phyloP scores from a whole-genome alignment of 2,888 invertebrate species.

The Fragum fragum region DNA sequence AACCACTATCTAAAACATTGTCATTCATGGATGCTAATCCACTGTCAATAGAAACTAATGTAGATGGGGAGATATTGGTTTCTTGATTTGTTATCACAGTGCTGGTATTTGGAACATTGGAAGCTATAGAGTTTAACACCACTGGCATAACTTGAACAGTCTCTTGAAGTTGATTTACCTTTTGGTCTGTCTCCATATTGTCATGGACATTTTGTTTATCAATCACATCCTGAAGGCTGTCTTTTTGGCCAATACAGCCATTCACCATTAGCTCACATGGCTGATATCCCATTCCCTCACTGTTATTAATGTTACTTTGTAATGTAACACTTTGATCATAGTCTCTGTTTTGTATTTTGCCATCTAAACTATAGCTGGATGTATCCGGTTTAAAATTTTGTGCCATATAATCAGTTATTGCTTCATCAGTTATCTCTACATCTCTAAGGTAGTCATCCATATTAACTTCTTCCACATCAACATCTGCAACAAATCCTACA shows the following conservation, averaged over 20 bases:
- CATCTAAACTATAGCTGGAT: neutral
- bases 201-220: neutral
- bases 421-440: slow-evolving; percentile 12
- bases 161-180: neutral
- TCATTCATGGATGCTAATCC: slow-evolving; percentile 56
- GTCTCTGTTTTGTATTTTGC: neutral
- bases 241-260: neutral
- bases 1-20: slow-evolving; percentile 31
- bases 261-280: neutral
- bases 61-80: slow-evolving; percentile 51
- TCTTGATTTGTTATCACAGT: slow-evolving; percentile 48
- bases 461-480: slow-evolving; percentile 70
- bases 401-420: slow-evolving; percentile 23
- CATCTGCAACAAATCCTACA: slow-evolving; percentile 60
- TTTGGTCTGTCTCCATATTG: neutral
- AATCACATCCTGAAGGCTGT: neutral
- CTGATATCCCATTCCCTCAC: neutral
- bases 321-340: neutral
- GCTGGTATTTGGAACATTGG: slow-evolving; percentile 26
- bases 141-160: slow-evolving; percentile 17
- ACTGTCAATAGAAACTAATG: slow-evolving; percentile 58
- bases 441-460: slow-evolving; percentile 72
- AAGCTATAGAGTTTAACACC: neutral
- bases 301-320: neutral
- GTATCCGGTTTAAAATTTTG: neutral